A percentile compares a stretch with the other conserved stretches of the same genome.
Evolutionary conservation across 2,797 vertebrate genomes (phyloP).

Genomic region (Chromis chromis): DNA sequence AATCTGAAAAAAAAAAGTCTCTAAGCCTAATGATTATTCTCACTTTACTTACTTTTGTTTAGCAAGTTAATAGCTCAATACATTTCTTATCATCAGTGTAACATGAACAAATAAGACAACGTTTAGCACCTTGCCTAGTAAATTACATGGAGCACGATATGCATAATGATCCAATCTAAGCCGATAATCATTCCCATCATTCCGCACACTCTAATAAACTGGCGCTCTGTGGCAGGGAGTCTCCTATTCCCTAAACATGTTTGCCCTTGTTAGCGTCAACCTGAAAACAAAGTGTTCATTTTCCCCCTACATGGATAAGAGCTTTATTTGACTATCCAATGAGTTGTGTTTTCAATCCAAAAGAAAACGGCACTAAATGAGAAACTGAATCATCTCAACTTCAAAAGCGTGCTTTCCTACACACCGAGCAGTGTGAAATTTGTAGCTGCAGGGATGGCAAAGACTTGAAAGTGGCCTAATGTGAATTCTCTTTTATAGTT

Average conservation of each 20-base stretch:
- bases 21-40: constrained; percentile 64
- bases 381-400: constrained; percentile 81
- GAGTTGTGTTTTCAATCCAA: constrained; percentile 64
- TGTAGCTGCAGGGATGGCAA: constrained; percentile 71
- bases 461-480: constrained; percentile 79
- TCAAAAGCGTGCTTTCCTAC: constrained; percentile 77
- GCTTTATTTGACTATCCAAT: constrained; percentile 59
- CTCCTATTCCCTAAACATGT: constrained; percentile 44
- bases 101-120: constrained; percentile 28
- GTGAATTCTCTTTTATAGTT: constrained; percentile 69
- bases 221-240: constrained; percentile 24
- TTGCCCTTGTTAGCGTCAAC: constrained; percentile 48
- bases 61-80: constrained; percentile 47
- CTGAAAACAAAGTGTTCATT: constrained; percentile 40
- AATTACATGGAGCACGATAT: constrained; percentile 36
- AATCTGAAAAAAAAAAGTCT: constrained; percentile 48
- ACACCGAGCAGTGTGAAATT: constrained; percentile 79
- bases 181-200: constrained; percentile 46
- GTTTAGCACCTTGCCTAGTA: constrained; percentile 39
- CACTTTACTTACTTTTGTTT: constrained; percentile 54
- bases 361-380: constrained; percentile 79
- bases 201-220: constrained; percentile 35
- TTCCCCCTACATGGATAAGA: constrained; percentile 33
- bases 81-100: constrained; percentile 37
- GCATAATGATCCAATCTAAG: constrained; percentile 56